These are phyloP conservation scores for Ophioninae sp. DNA, from an alignment of 2,888 invertebrate species.

Conservation along the genomic window DNA sequence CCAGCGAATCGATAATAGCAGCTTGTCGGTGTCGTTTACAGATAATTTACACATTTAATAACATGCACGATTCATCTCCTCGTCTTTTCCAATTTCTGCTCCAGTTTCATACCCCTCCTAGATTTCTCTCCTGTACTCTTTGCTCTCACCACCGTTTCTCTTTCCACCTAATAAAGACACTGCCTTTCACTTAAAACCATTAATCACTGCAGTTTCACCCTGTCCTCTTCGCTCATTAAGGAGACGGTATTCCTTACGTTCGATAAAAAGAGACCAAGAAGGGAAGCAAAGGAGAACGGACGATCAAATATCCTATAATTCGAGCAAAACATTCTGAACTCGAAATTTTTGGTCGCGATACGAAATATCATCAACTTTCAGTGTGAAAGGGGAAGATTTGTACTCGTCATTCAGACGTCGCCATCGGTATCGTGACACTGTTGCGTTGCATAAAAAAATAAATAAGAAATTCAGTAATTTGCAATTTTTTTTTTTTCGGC, in stretches of 20 bases:
- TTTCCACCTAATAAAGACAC: slow-evolving; percentile 13
- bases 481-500: too few relatives aligned
- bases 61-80: slow-evolving; percentile 5
- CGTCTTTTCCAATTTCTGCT: background rate
- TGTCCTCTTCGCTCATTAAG: background rate
- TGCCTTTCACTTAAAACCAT: slow-evolving; percentile 13
- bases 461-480: too few relatives aligned
- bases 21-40: background rate
- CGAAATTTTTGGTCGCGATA: too few relatives aligned
- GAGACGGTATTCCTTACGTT: slow-evolving; percentile 40
- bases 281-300: background rate
- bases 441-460: too few relatives aligned
- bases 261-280: slow-evolving; percentile 48
- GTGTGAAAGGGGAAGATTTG: too few relatives aligned
- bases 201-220: slow-evolving; percentile 27
- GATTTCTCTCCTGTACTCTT: background rate
- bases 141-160: background rate
- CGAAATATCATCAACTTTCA: too few relatives aligned
- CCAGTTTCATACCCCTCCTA: background rate
- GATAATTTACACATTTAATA: background rate
- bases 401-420: too few relatives aligned
- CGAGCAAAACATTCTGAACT: too few relatives aligned
- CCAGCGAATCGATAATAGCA: background rate
- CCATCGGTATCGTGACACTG: too few relatives aligned
- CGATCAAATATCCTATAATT: background rate